Base-by-base conservation (phyloP, 1,140 invertebrate genomes). In the Xylocopa sonorina region DNA sequence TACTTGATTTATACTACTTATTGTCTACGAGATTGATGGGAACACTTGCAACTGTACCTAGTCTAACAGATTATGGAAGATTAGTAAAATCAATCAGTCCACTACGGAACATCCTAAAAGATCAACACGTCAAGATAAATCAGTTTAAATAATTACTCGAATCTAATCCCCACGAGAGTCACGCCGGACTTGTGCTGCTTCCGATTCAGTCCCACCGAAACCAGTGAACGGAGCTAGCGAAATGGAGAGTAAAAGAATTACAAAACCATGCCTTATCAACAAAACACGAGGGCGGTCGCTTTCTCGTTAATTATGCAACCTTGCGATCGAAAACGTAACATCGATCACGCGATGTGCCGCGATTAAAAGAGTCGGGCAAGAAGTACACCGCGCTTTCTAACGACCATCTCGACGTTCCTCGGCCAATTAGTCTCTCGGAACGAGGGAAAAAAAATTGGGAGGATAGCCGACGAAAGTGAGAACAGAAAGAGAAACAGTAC, bases 381-480 rank as follows among this genome's bases (percentile, higher is more conserved):
- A 29, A 43, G 24, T 18, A 16, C 50, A 16, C 9, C 9, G 10
- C 16, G 32, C 51, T 68, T 77, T 68, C 63, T 58, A 68, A n/a
- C n/a, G 7, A 21, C 66, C 24, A 38, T 16, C 27, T 34, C 24
- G 9, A 34, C 3, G 50, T 32, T 38, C 21, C 41, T 24, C 32
- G 5, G 3, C 38, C 5, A 48, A 77, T 58, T 38, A 58, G 24
- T 16, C 16, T 29, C 41, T 32, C n/a, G 38, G 53, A 29, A 53
- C 12, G 10, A 50, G 14, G 29, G 3, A 27, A 29, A 57, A 63
- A 66, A 29, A 43, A n/a, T n/a, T n/a, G n/a, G 21, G 24, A 16
- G 38, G 18, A 24, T 29, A 27, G 21, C 16, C 43, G 18, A 53
- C 77, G 64, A 80, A 74, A 84, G 76, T 50, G 32, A 84, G 51